Conservation (phyloP, 2,888 invertebrate species). For the Coronaproctus castanopsis region DNA sequence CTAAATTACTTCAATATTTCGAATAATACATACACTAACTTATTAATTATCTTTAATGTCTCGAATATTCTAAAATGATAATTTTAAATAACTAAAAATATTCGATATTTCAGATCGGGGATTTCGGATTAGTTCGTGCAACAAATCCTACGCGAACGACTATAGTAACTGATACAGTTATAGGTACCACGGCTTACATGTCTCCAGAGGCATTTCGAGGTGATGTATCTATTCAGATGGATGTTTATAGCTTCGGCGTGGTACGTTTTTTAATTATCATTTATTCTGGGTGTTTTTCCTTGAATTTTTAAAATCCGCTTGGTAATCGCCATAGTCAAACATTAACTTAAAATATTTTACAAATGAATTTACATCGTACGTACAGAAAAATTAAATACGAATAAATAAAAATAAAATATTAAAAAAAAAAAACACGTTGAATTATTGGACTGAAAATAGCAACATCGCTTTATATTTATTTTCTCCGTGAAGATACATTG, state of each 20-base stretch:
- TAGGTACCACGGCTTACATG: constrained; percentile 54
- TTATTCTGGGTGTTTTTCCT: background rate
- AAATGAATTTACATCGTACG: too few species aligned
- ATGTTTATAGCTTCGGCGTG: constrained; percentile 57
- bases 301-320: too few species aligned
- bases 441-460: too few species aligned
- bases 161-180: constrained; percentile 29
- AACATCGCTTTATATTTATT: too few species aligned
- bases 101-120: too few species aligned
- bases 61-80: constrained; percentile 23
- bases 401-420: too few species aligned
- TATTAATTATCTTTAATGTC: background rate
- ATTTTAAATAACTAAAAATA: too few species aligned
- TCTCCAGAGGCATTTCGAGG: constrained; percentile 47
- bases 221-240: constrained; percentile 49
- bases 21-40: too few species aligned
- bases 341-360: background rate
- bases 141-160: constrained; percentile 26
- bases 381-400: too few species aligned
- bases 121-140: constrained; percentile 49
- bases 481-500: too few species aligned
- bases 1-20: too few species aligned
- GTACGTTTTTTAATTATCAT: constrained; percentile 27
- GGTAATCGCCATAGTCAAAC: constrained; percentile 2
- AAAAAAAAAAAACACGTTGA: too few species aligned